phyloP scores from a whole-genome alignment of 2,797 vertebrate genomes.

The Diplodus puntazzo region DNA sequence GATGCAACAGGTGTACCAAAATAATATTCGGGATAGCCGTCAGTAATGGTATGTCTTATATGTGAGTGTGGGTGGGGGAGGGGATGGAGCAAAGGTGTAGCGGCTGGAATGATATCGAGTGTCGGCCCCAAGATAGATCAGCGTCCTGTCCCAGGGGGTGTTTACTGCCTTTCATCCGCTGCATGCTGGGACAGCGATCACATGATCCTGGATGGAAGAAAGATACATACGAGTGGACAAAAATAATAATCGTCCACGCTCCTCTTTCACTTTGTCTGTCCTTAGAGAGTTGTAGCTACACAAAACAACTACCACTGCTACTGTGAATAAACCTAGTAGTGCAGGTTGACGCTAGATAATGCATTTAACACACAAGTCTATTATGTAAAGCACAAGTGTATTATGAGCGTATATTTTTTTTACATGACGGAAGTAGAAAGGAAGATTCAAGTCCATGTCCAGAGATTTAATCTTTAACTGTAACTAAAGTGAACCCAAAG shows the following conservation, averaged over 20 bases:
- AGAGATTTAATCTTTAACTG: too few species aligned
- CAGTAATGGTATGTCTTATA: slow-evolving; percentile 1
- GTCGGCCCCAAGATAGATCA: slow-evolving; percentile 22
- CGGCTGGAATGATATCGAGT: slow-evolving; percentile 21
- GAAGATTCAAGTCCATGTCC: too few species aligned
- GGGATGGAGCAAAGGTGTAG: neutral
- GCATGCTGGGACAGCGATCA: slow-evolving; percentile 36
- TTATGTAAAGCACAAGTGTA: slow-evolving; percentile 8
- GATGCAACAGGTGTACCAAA: slow-evolving; percentile 31
- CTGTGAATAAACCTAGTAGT: slow-evolving; percentile 2
- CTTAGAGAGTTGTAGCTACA: neutral
- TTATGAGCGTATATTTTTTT: neutral
- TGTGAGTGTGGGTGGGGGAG: slow-evolving; percentile 9
- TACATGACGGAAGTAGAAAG: too few species aligned
- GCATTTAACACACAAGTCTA: slow-evolving; percentile 10
- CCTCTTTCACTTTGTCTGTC: neutral
- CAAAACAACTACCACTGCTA: slow-evolving; percentile 21
- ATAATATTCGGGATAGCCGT: neutral
- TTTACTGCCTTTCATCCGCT: slow-evolving; percentile 41
- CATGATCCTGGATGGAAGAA: slow-evolving; percentile 20
- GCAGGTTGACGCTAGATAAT: neutral
- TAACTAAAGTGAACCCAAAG: too few species aligned
- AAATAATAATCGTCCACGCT: slow-evolving; percentile 26
- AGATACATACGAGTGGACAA: slow-evolving; percentile 17
- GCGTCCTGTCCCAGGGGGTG: slow-evolving; percentile 19